Base-by-base conservation (phyloP, 2,888 invertebrate genomes). In the Hydropsyche betteni region DNA sequence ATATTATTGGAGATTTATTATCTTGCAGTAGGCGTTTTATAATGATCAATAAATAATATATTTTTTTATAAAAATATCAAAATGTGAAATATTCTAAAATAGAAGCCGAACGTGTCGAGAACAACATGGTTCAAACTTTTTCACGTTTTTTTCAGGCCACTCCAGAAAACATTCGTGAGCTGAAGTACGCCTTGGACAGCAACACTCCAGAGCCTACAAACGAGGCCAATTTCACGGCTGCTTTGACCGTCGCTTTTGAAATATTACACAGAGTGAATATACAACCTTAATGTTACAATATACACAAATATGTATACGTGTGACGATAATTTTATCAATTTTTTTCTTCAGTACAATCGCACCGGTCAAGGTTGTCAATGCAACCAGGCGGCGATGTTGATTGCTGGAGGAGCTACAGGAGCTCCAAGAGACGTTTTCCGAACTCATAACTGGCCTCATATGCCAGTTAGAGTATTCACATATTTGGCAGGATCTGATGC, bases 311-410 rank as follows among this genome's bases (percentile, higher is more conserved):
- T 24, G 24, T 24, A 24, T 24, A 2, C 24, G n/a, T 4, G 10
- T 55, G 6, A 55, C 14, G 55, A 24, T 24, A 24, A 24, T 24
- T 61, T 61, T 61, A 4, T 33, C 6, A n/a, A n/a, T 80, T 81
- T 70, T 76, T 72, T 76, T 78, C 83, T 84, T 8, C 82, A 94
- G 90, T 95, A 95, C 82, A 95, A 95, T 82, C 91, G 93, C 80
- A 93, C 94, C 0, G 92, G 93, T 0, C 92, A 91, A 81, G 96
- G 96, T 4, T 94, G 95, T 81, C 95, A 97, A 83, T 99, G 99
- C 83, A 99, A 99, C 87, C 98, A 98, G 86, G 98, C 98, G 2
- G 98, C 99, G 74, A 97, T 99, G 93, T 86, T 99, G 74, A 93
- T 99, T 78, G 98, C 98, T 0, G 96, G 97, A 80, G 98, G 97